Evolutionary conservation across 2,888 invertebrate species (phyloP).

Genomic region (Brachylomia viminalis): DNA sequence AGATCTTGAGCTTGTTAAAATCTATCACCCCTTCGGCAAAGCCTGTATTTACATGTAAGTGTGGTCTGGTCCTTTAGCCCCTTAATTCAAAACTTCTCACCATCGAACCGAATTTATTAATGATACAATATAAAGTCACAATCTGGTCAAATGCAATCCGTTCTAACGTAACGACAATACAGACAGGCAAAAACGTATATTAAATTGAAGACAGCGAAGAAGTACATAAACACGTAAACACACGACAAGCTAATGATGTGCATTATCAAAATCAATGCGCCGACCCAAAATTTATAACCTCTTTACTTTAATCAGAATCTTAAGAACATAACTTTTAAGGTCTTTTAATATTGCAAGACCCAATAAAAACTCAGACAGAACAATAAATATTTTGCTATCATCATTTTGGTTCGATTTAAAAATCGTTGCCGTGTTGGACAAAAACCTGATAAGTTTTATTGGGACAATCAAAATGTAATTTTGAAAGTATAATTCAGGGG

Average conservation of each 20-base stretch:
- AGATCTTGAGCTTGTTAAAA: slow-evolving; percentile 21
- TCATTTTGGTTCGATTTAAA: slow-evolving; percentile 41
- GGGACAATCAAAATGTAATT: slow-evolving; percentile 66
- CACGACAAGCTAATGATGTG: background rate
- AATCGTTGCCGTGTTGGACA: slow-evolving; percentile 27
- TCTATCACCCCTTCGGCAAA: background rate
- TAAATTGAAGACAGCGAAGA: background rate
- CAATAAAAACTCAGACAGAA: slow-evolving; percentile 43
- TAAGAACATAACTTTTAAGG: slow-evolving; percentile 30
- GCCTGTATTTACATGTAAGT: background rate
- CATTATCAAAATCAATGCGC: slow-evolving; percentile 19
- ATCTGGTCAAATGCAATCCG: background rate
- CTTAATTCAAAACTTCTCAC: background rate
- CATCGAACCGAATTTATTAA: too few species aligned
- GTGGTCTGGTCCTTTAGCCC: background rate
- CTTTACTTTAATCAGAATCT: slow-evolving; percentile 38
- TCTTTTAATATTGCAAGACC: slow-evolving; percentile 29
- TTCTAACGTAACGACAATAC: background rate
- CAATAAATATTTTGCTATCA: slow-evolving; percentile 34
- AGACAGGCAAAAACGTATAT: background rate
- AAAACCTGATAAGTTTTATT: slow-evolving; percentile 67
- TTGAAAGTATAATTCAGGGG: slow-evolving; percentile 71
- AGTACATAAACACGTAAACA: slow-evolving; percentile 1
- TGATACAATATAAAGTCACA: background rate
- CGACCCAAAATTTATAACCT: slow-evolving; percentile 19